Conservation (phyloP, 92 coral and sea anemone species). For the Zoanthus sansibaricus region DNA sequence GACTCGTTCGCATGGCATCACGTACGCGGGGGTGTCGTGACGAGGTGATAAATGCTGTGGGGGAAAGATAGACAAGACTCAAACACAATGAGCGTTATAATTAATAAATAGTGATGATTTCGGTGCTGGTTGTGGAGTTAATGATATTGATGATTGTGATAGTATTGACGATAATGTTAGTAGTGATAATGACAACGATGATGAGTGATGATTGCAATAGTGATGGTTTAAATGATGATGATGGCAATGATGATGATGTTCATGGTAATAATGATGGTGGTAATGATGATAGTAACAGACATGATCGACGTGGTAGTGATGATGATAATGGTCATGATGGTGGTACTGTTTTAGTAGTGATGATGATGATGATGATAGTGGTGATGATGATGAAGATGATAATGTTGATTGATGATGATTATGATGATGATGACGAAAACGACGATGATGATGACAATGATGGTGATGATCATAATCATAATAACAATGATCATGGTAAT, state of each 20-base stretch:
- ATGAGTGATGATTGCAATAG: background rate
- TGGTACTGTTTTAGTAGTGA: too few relatives aligned
- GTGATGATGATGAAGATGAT: too few relatives aligned
- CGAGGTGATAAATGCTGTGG: constrained; percentile 9
- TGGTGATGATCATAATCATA: too few relatives aligned
- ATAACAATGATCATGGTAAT: too few relatives aligned
- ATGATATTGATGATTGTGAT: background rate
- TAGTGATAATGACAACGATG: background rate
- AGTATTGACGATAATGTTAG: background rate
- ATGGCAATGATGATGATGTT: too few relatives aligned
- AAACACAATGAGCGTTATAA: background rate
- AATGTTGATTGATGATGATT: too few relatives aligned
- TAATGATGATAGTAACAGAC: too few relatives aligned
- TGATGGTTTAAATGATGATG: too few relatives aligned
- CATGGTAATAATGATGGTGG: background rate
- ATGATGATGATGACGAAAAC: too few relatives aligned
- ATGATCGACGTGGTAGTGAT: background rate
- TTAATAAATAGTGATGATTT: background rate
- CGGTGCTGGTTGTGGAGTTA: background rate
- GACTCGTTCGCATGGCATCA: constrained; percentile 23
- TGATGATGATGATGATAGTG: too few relatives aligned
- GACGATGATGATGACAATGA: too few relatives aligned
- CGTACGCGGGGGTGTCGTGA: constrained; percentile 34
- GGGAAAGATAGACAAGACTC: background rate
- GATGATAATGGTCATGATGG: background rate